Evolutionary conservation across 2,797 vertebrate genomes (phyloP).

Genomic region (Alcedo quadribrachys): DNA sequence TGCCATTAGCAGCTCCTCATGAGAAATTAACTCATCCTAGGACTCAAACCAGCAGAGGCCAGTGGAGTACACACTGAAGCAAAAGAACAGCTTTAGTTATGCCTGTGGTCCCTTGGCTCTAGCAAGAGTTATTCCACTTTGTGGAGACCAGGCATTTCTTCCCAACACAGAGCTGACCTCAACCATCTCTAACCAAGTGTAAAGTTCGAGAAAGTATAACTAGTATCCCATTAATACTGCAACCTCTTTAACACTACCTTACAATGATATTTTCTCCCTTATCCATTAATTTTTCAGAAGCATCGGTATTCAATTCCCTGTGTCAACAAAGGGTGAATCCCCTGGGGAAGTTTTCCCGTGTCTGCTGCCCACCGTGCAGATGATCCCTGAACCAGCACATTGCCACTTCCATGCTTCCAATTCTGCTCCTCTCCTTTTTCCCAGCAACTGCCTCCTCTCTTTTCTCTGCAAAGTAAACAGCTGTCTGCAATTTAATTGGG

Average conservation of each 20-base stretch:
- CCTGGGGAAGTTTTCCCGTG: background rate
- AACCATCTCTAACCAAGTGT: background rate
- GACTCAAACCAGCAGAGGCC: background rate
- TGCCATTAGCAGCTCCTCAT: background rate
- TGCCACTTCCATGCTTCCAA: background rate
- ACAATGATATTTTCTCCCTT: background rate
- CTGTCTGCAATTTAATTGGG: constrained; percentile 44
- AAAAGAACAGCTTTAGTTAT: background rate
- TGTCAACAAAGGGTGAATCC: background rate
- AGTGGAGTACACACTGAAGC: background rate
- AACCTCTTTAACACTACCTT: background rate
- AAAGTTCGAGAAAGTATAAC: background rate
- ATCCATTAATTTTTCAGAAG: background rate
- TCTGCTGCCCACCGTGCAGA: background rate
- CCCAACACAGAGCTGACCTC: background rate
- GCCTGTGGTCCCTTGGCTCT: background rate
- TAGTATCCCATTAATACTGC: fast-evolving
- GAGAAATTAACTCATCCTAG: background rate
- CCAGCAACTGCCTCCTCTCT: background rate
- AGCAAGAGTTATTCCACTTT: fast-evolving
- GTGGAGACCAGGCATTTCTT: background rate
- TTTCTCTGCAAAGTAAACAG: background rate
- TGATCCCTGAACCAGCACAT: background rate
- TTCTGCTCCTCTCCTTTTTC: background rate
- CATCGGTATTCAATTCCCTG: background rate